Evolutionary conservation across 1,140 invertebrate genomes (phyloP).

Genomic region (Samia ricini): DNA sequence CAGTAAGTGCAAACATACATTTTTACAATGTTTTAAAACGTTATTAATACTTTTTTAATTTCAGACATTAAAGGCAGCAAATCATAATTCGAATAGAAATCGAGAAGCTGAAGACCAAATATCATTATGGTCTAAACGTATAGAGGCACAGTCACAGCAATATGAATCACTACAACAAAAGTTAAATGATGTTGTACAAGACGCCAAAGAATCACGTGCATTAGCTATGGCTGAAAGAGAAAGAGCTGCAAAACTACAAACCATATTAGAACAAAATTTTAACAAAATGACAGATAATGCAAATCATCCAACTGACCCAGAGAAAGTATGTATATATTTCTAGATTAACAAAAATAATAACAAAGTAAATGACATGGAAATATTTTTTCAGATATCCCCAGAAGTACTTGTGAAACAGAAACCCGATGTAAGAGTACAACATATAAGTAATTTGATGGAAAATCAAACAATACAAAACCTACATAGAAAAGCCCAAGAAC

Average conservation of each 20-base stretch:
- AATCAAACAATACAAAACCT: constrained; percentile 49
- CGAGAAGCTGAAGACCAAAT: constrained; percentile 56
- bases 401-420: not conserved
- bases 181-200: constrained; percentile 50
- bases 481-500: constrained; percentile 62
- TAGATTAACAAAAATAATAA: too few relatives aligned
- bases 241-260: constrained; percentile 43
- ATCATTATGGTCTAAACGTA: constrained; percentile 45
- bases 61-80: constrained; percentile 38
- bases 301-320: not conserved
- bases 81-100: constrained; percentile 39
- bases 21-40: constrained; percentile 2
- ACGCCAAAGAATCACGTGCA: constrained; percentile 48
- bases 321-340: not conserved
- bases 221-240: constrained; percentile 54
- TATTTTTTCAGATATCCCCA: not conserved
- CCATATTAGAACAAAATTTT: constrained; percentile 1
- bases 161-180: constrained; percentile 58
- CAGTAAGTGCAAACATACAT: constrained; percentile 31
- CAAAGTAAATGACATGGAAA: not conserved
- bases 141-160: constrained; percentile 56
- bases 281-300: not conserved
- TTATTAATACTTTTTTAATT: constrained; percentile 17
- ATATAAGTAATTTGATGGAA: constrained; percentile 24
- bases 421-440: not conserved